These are phyloP conservation scores for Cabera pusaria DNA, from an alignment of 2,888 invertebrate species.

Conservation along the genomic window DNA sequence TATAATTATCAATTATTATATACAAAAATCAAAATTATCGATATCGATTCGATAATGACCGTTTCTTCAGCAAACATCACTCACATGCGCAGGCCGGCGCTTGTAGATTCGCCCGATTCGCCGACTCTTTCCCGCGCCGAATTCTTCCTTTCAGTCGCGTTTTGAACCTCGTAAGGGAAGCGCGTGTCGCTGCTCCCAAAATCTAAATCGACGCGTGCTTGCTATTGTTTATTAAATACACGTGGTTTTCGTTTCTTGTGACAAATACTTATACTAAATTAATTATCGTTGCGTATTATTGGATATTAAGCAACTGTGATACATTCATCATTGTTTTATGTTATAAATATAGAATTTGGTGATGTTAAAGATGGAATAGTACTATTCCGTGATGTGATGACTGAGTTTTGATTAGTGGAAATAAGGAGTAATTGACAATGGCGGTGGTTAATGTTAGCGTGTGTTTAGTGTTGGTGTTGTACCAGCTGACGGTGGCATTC, in stretches of 20 bases:
- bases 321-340: constrained; percentile 28
- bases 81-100: too few species aligned
- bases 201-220: constrained; percentile 52
- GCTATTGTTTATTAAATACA: constrained; percentile 33
- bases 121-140: constrained; percentile 28
- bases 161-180: constrained; percentile 35
- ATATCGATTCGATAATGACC: constrained; percentile 34
- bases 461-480: constrained; percentile 66
- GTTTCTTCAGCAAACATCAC: constrained; percentile 20
- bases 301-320: constrained; percentile 17
- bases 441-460: constrained; percentile 72
- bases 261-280: constrained; percentile 14
- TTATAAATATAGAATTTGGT: constrained; percentile 50
- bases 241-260: constrained; percentile 33
- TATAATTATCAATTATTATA: too few species aligned
- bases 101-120: constrained; percentile 37
- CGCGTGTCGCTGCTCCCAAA: constrained; percentile 30
- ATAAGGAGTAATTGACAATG: constrained; percentile 65
- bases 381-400: constrained; percentile 44
- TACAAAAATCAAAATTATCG: too few species aligned
- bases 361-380: constrained; percentile 31
- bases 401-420: constrained; percentile 57
- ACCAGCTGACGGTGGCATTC: constrained; percentile 61
- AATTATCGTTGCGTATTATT: neutral
- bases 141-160: constrained; percentile 46